These are phyloP conservation scores for Atherix ibis DNA, from an alignment of 2,888 invertebrate species.

Conservation along the genomic window DNA sequence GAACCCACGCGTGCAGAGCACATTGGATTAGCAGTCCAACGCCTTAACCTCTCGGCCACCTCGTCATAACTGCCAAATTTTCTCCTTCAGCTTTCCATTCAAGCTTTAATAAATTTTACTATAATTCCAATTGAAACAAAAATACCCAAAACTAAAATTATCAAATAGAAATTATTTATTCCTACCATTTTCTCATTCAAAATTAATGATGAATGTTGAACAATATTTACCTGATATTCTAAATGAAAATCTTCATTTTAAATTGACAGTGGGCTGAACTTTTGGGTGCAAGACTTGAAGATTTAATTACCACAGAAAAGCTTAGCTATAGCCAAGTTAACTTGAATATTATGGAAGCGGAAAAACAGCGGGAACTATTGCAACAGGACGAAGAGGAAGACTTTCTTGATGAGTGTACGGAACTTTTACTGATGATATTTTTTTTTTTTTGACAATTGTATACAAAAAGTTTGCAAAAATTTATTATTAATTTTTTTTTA, in stretches of 20 bases:
- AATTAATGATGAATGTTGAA: no score
- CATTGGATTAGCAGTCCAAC: conserved; percentile 75
- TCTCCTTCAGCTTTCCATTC: no score
- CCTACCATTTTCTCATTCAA: no score
- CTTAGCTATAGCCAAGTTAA: conserved; percentile 51
- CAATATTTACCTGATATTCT: no score
- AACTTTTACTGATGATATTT: background rate
- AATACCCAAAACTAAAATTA: no score
- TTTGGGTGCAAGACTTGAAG: conserved; percentile 77
- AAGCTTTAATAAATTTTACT: no score
- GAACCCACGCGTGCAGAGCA: conserved; percentile 74
- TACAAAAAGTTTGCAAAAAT: background rate
- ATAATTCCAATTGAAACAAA: no score
- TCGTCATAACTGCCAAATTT: no score
- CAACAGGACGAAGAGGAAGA: conserved; percentile 90
- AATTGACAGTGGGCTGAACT: conserved; percentile 42
- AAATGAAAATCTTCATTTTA: no score
- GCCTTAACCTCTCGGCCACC: conserved; percentile 75
- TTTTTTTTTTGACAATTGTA: conserved; percentile 1
- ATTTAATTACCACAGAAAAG: conserved; percentile 71
- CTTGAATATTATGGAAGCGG: conserved; percentile 54
- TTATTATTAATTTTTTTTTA: no score
- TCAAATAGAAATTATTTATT: no score
- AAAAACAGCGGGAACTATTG: conserved; percentile 60
- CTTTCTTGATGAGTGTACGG: conserved; percentile 81